A percentile compares a stretch with the other conserved stretches of the same genome.
Evolutionary conservation across 2,797 vertebrate genomes (phyloP).

Genomic region (Semotilus atromaculatus): DNA sequence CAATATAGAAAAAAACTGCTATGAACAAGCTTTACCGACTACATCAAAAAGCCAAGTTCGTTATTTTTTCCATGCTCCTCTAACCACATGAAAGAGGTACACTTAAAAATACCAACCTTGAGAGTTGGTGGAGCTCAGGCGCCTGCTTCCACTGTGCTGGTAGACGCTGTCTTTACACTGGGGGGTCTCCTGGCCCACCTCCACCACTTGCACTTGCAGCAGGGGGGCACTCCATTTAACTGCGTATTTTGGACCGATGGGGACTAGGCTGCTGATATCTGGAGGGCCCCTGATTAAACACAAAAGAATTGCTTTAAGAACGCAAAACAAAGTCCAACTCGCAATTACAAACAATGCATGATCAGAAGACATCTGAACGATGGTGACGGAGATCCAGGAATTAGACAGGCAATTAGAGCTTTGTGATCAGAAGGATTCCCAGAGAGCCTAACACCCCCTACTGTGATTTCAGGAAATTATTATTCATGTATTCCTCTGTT

Average conservation of each 20-base stretch:
- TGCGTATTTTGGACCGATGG: conserved; percentile 86
- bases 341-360: conserved; percentile 14
- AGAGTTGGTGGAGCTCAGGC: conserved; percentile 63
- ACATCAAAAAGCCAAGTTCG: neutral
- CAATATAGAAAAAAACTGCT: neutral
- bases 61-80: neutral
- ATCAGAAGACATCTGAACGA: conserved; percentile 43
- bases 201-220: conserved; percentile 88
- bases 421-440: conserved; percentile 54
- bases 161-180: conserved; percentile 74
- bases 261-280: conserved; percentile 88
- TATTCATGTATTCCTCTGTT: conserved; percentile 55
- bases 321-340: conserved; percentile 8
- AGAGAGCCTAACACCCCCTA: conserved; percentile 40
- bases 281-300: conserved; percentile 80
- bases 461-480: conserved; percentile 52
- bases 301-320: conserved; percentile 28
- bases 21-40: neutral
- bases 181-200: conserved; percentile 85
- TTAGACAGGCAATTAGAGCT: conserved; percentile 49
- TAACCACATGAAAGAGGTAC: conserved; percentile 13
- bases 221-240: conserved; percentile 90
- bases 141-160: conserved; percentile 73
- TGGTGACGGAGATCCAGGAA: conserved; percentile 54
- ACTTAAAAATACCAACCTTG: conserved; percentile 57